Conservation (phyloP, 2,797 vertebrate genomes). For the Nyctibius grandis region DNA sequence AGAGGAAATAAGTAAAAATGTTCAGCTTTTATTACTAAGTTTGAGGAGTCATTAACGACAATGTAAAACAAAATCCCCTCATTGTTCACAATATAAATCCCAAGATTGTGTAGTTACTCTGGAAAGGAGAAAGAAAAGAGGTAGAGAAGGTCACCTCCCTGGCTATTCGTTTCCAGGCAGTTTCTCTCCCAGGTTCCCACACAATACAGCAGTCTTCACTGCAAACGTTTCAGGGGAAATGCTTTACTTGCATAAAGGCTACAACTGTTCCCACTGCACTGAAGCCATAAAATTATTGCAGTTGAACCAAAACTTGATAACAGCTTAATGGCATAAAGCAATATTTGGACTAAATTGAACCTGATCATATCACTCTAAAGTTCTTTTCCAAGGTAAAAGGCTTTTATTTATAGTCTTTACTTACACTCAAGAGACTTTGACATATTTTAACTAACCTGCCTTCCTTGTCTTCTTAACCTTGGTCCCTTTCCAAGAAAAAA, state of each 20-base stretch:
- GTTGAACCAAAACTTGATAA: conserved; percentile 53
- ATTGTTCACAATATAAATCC: neutral
- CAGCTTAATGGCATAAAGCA: conserved; percentile 57
- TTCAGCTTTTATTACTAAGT: neutral
- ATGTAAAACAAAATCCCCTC: conserved; percentile 2
- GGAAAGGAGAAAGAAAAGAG: neutral
- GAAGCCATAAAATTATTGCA: conserved; percentile 44
- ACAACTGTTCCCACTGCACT: conserved; percentile 33
- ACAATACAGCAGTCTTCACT: conserved; percentile 45
- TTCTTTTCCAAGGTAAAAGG: conserved; percentile 54
- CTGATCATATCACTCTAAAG: conserved; percentile 40
- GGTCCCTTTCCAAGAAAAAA: conserved; percentile 49
- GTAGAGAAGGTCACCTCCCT: neutral
- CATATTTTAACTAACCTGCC: conserved; percentile 53
- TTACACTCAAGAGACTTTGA: conserved; percentile 15
- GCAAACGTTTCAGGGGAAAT: neutral
- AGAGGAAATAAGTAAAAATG: conserved; percentile 20
- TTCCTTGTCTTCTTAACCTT: conserved; percentile 63
- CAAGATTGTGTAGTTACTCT: neutral
- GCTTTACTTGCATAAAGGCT: conserved; percentile 30
- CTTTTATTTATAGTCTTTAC: conserved; percentile 50
- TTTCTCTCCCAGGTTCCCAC: neutral
- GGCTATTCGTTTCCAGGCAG: neutral
- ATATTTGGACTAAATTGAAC: conserved; percentile 52
- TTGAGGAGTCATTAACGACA: neutral